phyloP scores from a whole-genome alignment of 2,113 vertebrate species.

The Tragelaphus imberbis region DNA sequence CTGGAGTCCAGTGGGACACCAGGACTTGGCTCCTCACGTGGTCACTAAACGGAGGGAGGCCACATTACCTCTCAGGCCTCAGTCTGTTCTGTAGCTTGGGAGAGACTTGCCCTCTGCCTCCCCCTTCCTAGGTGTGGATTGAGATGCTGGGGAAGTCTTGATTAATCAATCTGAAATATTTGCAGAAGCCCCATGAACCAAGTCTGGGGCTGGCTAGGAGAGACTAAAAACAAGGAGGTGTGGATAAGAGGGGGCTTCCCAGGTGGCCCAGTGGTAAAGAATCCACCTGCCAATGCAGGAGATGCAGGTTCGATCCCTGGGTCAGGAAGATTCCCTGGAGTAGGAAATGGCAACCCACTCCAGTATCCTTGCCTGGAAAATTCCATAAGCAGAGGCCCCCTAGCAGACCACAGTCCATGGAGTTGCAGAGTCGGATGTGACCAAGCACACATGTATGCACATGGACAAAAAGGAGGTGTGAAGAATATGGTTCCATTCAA shows the following conservation, averaged over 20 bases:
- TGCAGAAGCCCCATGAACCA: background rate
- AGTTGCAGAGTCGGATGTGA: background rate
- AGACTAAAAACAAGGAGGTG: background rate
- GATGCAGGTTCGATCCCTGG: background rate
- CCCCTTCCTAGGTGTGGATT: background rate
- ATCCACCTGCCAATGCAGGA: background rate
- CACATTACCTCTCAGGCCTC: background rate
- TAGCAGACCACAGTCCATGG: background rate
- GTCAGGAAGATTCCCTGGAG: background rate
- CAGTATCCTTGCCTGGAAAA: background rate
- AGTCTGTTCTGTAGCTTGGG: background rate
- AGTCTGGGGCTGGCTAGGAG: background rate
- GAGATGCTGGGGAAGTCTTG: background rate
- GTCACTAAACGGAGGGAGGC: background rate
- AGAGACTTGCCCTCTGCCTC: background rate
- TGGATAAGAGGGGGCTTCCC: background rate
- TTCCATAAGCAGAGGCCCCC: background rate
- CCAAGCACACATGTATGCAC: background rate
- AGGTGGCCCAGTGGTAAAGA: background rate
- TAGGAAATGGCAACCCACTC: background rate
- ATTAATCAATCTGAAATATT: background rate
- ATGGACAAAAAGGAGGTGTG: background rate
- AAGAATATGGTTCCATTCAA: background rate
- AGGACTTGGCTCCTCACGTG: background rate
- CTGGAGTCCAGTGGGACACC: background rate